Base-by-base conservation (phyloP, 2,888 invertebrate genomes). In the Ptilodon capucinus region DNA sequence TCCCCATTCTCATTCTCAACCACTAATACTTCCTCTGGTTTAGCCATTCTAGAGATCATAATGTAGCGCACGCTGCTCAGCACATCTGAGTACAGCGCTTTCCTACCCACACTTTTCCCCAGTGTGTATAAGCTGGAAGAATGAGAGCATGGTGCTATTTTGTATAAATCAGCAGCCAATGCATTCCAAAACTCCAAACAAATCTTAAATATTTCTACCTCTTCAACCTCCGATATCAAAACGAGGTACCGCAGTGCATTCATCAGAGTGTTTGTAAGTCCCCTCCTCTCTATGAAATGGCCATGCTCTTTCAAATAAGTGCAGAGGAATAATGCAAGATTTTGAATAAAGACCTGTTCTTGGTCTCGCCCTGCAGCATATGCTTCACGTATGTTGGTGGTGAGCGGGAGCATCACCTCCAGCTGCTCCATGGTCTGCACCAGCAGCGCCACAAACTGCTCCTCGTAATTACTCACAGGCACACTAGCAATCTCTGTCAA, bases 1-100 rank as follows among this genome's bases (percentile, higher is more conserved):
- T 99, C 99, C 34, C 99, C 99, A 86, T 99, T 99, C 81, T 99
- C 99, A 91, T 99, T 99, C 88, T 99, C 99, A 34, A 99, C 99
- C 39, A 99, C 98, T 53, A 99, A 92, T 28, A 99, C 99, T 91
- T 99, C 99, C 87, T 99, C 99, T 0, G 99, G 99, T 84, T 99
- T 99, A 14, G 99, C 99, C 99, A 99, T 99, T 70, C 99, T 94
- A 51, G 98, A 98, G 76, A 99, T 99, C 98, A 99, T 99, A 40
- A 98, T 98, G 75, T 97, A 97, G 36, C 99, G 94, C 34, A 99
- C 95, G 90, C 96, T 96, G 54, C 96, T 96, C 48, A 97, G 87
- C 41, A 97, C 95, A 72, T 95, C 95, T 49, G 95, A 93, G 80
- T 97, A 97, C 64, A 97, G 93, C 52, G 93, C 92, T 70, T 95